Percentiles rank a stretch among this genome's conserved stretches.
Evolutionary conservation across 2,113 vertebrate genomes (phyloP).

Genomic region (Arenaria interpres): DNA sequence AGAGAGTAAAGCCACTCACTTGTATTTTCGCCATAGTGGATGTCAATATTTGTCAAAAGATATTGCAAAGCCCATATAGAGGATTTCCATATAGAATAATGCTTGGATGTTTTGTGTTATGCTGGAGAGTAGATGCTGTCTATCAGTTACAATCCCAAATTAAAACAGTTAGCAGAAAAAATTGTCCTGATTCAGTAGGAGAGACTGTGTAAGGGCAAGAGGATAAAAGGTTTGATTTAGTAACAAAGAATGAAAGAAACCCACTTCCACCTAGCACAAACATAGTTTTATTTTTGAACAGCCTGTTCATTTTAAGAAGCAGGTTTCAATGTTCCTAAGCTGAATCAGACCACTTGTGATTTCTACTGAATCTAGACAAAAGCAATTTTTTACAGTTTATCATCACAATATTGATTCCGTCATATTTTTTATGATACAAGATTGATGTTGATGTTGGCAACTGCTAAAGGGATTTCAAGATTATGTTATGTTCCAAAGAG

Average conservation of each 20-base stretch:
- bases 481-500: conserved; percentile 12
- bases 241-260: not conserved
- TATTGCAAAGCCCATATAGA: not conserved
- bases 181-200: not conserved
- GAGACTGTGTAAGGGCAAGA: not conserved
- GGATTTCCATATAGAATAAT: not conserved
- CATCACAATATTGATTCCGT: conserved; percentile 68
- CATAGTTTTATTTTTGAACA: not conserved
- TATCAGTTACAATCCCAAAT: not conserved
- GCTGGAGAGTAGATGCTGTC: not conserved
- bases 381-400: conserved; percentile 61
- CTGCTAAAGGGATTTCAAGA: conserved; percentile 52
- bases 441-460: conserved; percentile 65
- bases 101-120: not conserved
- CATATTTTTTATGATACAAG: conserved; percentile 37
- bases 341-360: conserved; percentile 13
- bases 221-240: not conserved
- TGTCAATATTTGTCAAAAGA: not conserved
- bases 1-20: not conserved
- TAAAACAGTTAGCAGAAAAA: not conserved
- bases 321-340: not conserved
- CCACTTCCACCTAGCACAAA: not conserved
- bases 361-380: conserved; percentile 33
- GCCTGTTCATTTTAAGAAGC: not conserved
- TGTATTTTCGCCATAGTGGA: not conserved